Evolutionary conservation across 2,113 vertebrate genomes (phyloP), one percentile per base, ranked within the genome.

Genomic region (Oreochromis aureus): DNA sequence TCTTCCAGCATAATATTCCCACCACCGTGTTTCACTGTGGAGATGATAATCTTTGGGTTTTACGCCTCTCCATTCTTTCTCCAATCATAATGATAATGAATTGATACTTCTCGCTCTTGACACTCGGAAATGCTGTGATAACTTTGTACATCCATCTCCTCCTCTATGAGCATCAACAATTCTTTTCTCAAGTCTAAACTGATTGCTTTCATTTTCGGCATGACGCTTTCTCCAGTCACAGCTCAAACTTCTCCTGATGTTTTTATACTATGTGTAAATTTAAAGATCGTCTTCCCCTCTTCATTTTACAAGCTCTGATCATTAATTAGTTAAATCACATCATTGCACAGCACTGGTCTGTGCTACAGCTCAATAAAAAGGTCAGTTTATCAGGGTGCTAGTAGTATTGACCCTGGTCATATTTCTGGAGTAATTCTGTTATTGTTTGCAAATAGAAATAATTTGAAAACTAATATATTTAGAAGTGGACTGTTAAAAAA

Each of bases 401-500:
- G n/a, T 39, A 39, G 39, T 69, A 39, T 39, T 22, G 11, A 69
- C 19, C 34, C 61, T 2, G 10, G 61, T 22, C 19, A 8, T 66
- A 39, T 66, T 66, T 66, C 34, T 2, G 34, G 18, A 39, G 34
- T 22, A 39, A 69, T 69, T 69, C 11, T 69, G 61, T 69, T 69
- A 22, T 69, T 66, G 0, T 66, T 34, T 22, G 61, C 19, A 66
- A 66, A 66, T 0, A 22, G 61, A 66, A 66, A 66, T 66, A 66
- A 66, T 69, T 0, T 69, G 2, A 61, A 61, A 61, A 10, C 30
- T 34, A 61, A 18, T 19, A 34, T 34, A 39, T 69, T 69, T 39
- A 69, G 34, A 41, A 41, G 34, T 69, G 0, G 11, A 4, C 19
- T 39, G 34, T 66, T 66, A 66, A 66, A 39, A 66, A 66, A 0